Evolutionary conservation across 1,140 invertebrate genomes (phyloP).

Genomic region (Trichogramma pretiosum): DNA sequence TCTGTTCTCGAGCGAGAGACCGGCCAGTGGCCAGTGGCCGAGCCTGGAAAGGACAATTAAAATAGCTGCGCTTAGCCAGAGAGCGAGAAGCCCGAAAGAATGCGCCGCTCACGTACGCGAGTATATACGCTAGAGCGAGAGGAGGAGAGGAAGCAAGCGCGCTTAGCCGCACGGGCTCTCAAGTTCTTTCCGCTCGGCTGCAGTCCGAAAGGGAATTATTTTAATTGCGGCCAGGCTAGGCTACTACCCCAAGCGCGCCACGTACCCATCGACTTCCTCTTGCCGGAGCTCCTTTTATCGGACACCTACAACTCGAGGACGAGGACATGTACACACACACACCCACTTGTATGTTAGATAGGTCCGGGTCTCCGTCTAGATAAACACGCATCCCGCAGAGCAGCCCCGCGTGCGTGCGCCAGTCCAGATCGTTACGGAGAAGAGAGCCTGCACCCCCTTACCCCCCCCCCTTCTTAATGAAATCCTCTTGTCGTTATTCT

Average conservation of each 20-base stretch:
- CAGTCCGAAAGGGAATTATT: conserved; percentile 48
- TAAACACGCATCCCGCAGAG: no score
- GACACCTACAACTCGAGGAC: background rate
- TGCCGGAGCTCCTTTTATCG: conserved; percentile 11
- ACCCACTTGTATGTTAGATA: no score
- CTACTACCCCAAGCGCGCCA: conserved; percentile 22
- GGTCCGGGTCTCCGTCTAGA: no score
- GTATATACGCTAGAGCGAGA: no score
- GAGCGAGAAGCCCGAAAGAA: conserved; percentile 2
- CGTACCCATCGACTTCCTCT: conserved; percentile 16
- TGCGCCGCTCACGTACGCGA: no score
- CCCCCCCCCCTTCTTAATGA: conserved; percentile 3
- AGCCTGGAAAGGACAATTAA: conserved; percentile 35
- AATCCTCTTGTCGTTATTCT: conserved; percentile 14
- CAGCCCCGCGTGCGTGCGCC: conserved; percentile 7
- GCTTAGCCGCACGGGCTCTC: conserved; percentile 25
- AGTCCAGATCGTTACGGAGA: background rate
- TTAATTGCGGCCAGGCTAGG: conserved; percentile 47
- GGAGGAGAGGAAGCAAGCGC: conserved; percentile 7
- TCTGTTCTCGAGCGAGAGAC: background rate
- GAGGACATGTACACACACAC: no score
- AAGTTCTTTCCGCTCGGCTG: conserved; percentile 43
- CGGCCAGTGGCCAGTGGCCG: conserved; percentile 21
- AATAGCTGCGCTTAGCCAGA: conserved; percentile 37
- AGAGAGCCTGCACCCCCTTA: no score